Base-by-base conservation (phyloP, 2,888 invertebrate genomes). In the Erpobdella octoculata region DNA sequence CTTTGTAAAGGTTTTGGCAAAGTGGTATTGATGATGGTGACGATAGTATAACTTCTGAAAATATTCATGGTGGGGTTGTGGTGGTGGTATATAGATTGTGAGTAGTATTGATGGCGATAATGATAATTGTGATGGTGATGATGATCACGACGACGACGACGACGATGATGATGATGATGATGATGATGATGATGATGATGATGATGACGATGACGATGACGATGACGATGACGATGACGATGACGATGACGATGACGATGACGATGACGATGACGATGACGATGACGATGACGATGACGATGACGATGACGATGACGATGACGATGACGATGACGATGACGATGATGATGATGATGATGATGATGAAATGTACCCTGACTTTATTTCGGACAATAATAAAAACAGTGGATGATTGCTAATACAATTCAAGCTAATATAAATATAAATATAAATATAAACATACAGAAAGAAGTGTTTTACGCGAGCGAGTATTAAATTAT, bases 221-320 rank as follows among this genome's bases (percentile, higher is more conserved):
- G 53, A 53, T 9, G 53, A 18, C 28, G 62, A 18, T 65, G 62
- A 33, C 5, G 62, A 33, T 62, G 62, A 62, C 33, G 28, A 62
- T 62, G 62, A 62, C 33, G 62, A 62, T 62, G 31, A 28, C 33
- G 62, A 62, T 62, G 62, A 62, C 33, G 28, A 33, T 33, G 33
- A 62, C 33, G 28, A 33, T 62, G 28, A 33, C 33, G 6, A 31
- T 62, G 28, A 62, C 18, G 28, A 62, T 41, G 41, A 41, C 18
- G 28, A 62, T 33, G 6, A 62, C 21, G n/a, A 21, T 9, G 31
- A 18, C 33, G 62, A 28, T 62, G 62, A 28, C 33, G 33, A 31
- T 62, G 33, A 31, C 33, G 28, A 62, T 62, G 31, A 25, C 9
- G 62, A 62, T 62, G 62, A 62, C 33, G 31, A 25, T 25, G 62